These are phyloP conservation scores for Ophioninae sp. DNA, from an alignment of 2,888 invertebrate species.

Conservation along the genomic window DNA sequence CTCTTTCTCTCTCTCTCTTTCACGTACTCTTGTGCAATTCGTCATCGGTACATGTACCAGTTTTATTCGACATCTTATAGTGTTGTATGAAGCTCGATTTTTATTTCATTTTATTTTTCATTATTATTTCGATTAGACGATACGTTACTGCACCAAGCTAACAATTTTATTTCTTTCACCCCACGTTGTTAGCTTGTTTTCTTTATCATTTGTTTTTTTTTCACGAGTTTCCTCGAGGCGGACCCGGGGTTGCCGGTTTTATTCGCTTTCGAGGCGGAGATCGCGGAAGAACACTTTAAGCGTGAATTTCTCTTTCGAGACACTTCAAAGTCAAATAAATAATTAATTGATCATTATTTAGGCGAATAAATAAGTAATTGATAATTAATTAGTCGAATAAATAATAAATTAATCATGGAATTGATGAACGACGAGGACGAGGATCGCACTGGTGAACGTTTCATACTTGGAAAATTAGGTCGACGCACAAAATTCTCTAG, in stretches of 20 bases:
- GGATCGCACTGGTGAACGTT: too few relatives aligned
- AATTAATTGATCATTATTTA: background rate
- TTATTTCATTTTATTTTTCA: conserved; percentile 23
- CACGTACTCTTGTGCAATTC: background rate
- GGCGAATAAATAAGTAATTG: background rate
- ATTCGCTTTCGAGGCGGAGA: background rate
- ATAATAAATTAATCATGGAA: background rate
- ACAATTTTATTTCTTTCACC: conserved; percentile 42
- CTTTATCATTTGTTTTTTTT: conserved; percentile 31
- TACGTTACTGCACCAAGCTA: conserved; percentile 58
- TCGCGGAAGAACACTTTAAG: background rate
- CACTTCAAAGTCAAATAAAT: background rate
- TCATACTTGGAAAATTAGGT: too few relatives aligned
- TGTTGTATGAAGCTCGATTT: conserved; percentile 58
- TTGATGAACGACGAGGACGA: background rate
- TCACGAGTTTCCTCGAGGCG: conserved; percentile 17
- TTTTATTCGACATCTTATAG: conserved; percentile 45
- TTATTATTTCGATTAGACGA: conserved; percentile 50
- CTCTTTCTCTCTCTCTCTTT: background rate
- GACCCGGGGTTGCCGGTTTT: background rate
- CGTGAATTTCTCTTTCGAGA: too few relatives aligned
- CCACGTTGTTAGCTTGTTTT: conserved; percentile 54
- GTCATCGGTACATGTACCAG: conserved; percentile 1
- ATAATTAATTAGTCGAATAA: background rate
- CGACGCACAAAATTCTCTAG: too few relatives aligned